These are phyloP conservation scores for Habroteleia sp. DNA, from an alignment of 2,888 invertebrate species.

Conservation along the genomic window DNA sequence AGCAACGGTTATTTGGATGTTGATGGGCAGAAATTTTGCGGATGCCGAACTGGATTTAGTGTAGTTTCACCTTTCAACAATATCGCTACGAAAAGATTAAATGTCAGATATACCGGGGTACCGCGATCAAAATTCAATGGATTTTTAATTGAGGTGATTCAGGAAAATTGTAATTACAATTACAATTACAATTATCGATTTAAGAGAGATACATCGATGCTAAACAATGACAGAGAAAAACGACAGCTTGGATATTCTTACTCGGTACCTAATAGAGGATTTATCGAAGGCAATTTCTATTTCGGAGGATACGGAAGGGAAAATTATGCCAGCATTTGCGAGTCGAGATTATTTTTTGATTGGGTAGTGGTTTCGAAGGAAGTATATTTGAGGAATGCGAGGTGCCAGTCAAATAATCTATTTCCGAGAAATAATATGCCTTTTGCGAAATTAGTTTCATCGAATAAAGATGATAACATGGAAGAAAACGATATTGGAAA, in stretches of 20 bases:
- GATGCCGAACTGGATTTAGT: conserved; percentile 82
- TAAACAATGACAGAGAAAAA: conserved; percentile 35
- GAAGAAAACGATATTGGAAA: conserved; percentile 43
- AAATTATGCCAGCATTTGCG: conserved; percentile 64
- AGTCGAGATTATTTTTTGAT: conserved; percentile 69
- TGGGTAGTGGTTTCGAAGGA: conserved; percentile 73
- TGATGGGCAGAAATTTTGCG: conserved; percentile 83
- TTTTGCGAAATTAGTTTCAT: conserved; percentile 28
- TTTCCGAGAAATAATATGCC: conserved; percentile 14
- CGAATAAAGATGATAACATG: conserved; percentile 6
- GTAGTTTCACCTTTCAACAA: conserved; percentile 72
- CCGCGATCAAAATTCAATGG: conserved; percentile 80
- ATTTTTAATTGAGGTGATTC: conserved; percentile 83
- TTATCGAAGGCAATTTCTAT: conserved; percentile 17
- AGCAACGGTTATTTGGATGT: conserved; percentile 82
- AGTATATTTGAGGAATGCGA: conserved; percentile 65
- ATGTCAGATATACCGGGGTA: conserved; percentile 81
- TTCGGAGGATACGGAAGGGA: conserved; percentile 17
- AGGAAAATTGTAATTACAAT: conserved; percentile 82
- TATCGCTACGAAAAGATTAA: conserved; percentile 77
- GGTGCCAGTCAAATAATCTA: conserved; percentile 57
- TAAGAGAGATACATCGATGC: conserved; percentile 59
- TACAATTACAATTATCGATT: conserved; percentile 59
- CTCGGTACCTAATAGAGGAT: conserved; percentile 47
- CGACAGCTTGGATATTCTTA: conserved; percentile 70